Conservation (phyloP, 2,888 invertebrate species). For the Drymonia ruficornis region DNA sequence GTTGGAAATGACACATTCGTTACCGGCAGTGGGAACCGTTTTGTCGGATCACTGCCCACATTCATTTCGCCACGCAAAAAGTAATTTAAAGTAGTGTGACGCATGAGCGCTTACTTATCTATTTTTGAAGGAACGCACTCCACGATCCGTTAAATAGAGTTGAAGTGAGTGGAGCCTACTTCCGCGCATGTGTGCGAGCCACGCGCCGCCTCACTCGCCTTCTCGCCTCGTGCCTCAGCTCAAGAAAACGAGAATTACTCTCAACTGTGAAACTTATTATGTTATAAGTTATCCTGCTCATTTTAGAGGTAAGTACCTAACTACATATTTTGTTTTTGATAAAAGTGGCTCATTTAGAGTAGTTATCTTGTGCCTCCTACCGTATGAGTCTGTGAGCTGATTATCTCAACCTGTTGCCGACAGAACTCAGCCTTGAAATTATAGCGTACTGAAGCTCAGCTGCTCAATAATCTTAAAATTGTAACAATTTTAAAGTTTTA, state of each 20-base stretch:
- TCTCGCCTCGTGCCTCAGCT: conserved; percentile 44
- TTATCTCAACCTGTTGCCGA: neutral
- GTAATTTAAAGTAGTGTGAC: conserved; percentile 77
- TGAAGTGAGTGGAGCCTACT: conserved; percentile 69
- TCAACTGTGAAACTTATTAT: conserved; percentile 42
- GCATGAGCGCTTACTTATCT: conserved; percentile 74
- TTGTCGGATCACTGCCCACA: conserved; percentile 77
- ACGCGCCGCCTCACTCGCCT: conserved; percentile 70
- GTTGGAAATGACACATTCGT: conserved; percentile 78
- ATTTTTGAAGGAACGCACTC: conserved; percentile 75
- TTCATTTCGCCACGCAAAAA: conserved; percentile 77
- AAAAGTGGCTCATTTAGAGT: neutral
- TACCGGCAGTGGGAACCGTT: conserved; percentile 70
- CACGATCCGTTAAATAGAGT: conserved; percentile 76
- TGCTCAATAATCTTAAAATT: neutral
- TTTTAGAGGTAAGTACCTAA: neutral
- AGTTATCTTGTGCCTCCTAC: neutral
- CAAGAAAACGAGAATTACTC: conserved; percentile 61
- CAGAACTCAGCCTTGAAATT: neutral
- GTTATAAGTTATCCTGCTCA: neutral
- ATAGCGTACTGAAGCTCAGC: neutral
- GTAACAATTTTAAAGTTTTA: no score
- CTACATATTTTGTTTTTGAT: neutral
- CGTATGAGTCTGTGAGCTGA: neutral
- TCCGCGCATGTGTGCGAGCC: conserved; percentile 73